These are phyloP conservation scores for Megastigmus dorsalis DNA, from an alignment of 2,888 invertebrate species.

Conservation along the genomic window DNA sequence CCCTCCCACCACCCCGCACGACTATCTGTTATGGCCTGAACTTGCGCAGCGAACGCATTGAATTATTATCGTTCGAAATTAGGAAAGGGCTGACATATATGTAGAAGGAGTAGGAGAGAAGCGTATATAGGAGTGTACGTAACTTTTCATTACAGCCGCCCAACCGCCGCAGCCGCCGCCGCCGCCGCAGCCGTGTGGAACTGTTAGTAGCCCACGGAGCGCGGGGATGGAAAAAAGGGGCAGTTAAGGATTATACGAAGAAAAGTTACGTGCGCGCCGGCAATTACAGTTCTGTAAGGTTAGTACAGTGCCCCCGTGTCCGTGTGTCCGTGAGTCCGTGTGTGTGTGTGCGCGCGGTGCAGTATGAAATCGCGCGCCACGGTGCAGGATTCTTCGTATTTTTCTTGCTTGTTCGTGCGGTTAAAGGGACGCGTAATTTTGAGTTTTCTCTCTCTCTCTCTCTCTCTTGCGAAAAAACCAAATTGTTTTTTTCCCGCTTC, in stretches of 20 bases:
- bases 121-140: no score
- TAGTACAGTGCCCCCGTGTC: no score
- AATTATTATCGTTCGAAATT: constrained; percentile 26
- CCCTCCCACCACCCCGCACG: no score
- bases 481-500: constrained; percentile 17
- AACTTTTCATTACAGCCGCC: constrained; percentile 39
- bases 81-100: background rate
- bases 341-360: background rate
- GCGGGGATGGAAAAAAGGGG: constrained; percentile 16
- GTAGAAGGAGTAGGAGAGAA: no score
- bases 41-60: background rate
- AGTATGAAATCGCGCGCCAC: background rate
- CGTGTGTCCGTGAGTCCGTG: background rate
- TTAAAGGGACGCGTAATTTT: constrained; percentile 1
- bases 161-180: background rate
- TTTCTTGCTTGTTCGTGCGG: background rate
- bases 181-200: no score
- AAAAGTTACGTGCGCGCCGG: constrained; percentile 41
- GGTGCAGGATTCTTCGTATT: constrained; percentile 23
- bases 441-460: no score
- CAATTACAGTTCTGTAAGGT: no score
- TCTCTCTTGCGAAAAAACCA: no score
- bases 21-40: no score
- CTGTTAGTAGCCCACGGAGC: no score
- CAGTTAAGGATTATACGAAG: constrained; percentile 24